Base-by-base conservation (phyloP, 2,888 invertebrate genomes). In the Capitulum mitella region DNA sequence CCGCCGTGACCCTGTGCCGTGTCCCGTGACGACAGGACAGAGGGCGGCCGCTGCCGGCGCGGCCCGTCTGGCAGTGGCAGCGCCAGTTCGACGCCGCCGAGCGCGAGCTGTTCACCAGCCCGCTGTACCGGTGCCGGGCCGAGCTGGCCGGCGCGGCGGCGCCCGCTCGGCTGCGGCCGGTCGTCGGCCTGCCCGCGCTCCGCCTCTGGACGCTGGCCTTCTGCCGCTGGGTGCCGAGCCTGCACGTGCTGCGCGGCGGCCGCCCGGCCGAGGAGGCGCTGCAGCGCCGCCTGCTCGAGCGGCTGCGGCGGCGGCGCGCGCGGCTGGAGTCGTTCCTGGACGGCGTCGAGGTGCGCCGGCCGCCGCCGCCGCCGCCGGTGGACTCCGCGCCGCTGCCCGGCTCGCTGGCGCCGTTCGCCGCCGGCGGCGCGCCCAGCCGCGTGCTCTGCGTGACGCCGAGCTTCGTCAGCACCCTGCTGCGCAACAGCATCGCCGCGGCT, bases 11-110 rank as follows among this genome's bases (percentile, higher is more conserved):
- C 12, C 54, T 8, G 54, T 26, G 2, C 26, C 26, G 54, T 54
- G 54, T 54, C 54, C 19, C 51, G 3, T 26, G 54, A 6, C 54
- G 26, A 26, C 54, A 54, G 54, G 54, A 54, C 6, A n/a, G 8
- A 19, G 40, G 84, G 75, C 86, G 85, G 79, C 87, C 87, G 3
- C 87, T 93, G 78, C 88, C 91, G 22, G 86, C 92, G 76, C 88
- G 94, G 10, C 92, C 93, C 8, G 91, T 93, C 3, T 97, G 96
- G 96, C 93, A 95, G 84, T 96, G 95, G 95, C 89, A 90, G 79
- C 92, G 93, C 84, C 95, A 95, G 86, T 95, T 95, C 84, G 88
- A 89, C 0, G 92, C 93, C 77, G 91, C 91, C 79, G 95, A 96
- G 84, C 91, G 92, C 80, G 88, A 91, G 6, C 87, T 95, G 81